Percentiles rank a stretch among this genome's conserved stretches.
Evolutionary conservation across 2,113 vertebrate species (phyloP).

Genomic region (Aix galericulata): DNA sequence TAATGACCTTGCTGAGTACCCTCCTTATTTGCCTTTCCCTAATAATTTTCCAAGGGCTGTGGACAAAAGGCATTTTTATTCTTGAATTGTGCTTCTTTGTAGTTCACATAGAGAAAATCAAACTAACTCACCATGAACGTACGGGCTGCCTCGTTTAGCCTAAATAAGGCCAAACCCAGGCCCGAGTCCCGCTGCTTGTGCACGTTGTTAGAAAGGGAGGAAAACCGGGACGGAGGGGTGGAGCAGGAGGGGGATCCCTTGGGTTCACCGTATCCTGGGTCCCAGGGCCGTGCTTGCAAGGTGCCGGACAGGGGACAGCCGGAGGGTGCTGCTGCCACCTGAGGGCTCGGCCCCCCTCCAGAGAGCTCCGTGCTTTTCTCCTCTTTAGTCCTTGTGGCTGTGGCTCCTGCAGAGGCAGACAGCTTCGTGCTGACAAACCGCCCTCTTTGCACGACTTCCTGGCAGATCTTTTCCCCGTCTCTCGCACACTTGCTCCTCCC

Average conservation of each 20-base stretch:
- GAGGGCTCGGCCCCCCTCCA: not conserved
- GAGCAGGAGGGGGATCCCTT: no score
- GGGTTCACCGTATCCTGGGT: no score
- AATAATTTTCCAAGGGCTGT: not conserved
- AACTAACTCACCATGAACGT: not conserved
- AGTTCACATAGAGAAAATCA: not conserved
- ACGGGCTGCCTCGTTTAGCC: not conserved
- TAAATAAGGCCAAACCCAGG: not conserved
- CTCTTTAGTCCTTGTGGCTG: not conserved
- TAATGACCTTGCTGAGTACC: not conserved
- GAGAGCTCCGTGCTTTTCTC: not conserved
- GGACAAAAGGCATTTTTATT: not conserved
- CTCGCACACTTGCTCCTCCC: not conserved
- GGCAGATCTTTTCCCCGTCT: not conserved
- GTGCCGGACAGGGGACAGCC: not conserved
- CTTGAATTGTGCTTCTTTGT: not conserved
- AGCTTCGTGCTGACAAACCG: not conserved
- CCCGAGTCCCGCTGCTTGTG: not conserved
- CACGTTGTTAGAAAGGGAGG: accelerated
- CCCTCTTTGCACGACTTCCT: not conserved
- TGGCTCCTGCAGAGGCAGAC: not conserved
- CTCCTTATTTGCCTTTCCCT: not conserved
- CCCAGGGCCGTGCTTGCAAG: no score
- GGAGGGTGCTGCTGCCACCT: not conserved
- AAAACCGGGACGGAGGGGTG: accelerated